A percentile compares a stretch with the other conserved stretches of the same genome.
Conservation (phyloP, 1,140 invertebrate genomes). For the Notospermus geniculatus region DNA sequence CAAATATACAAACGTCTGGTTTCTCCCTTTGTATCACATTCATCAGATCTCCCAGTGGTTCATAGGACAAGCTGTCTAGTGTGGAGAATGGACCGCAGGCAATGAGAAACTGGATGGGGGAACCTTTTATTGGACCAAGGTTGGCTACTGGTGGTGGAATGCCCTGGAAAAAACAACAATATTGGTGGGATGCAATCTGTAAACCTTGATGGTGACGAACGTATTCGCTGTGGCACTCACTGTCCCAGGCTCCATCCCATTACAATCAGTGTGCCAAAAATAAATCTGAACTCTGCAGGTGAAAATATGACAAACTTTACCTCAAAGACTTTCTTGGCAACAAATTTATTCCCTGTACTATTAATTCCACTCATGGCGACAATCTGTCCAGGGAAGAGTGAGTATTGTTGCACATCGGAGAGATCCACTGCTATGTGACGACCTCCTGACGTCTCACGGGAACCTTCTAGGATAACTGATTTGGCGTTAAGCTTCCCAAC, state of each 20-base stretch:
- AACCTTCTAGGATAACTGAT: conserved; percentile 70
- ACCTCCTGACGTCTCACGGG: conserved; percentile 54
- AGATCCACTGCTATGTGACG: conserved; percentile 62
- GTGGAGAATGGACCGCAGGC: conserved; percentile 81
- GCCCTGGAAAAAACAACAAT: conserved; percentile 27
- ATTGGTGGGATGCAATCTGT: too few relatives aligned
- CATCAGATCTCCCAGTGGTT: conserved; percentile 77
- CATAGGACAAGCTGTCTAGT: conserved; percentile 71
- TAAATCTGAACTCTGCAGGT: too few relatives aligned
- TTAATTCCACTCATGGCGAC: conserved; percentile 72
- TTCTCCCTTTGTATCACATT: conserved; percentile 66
- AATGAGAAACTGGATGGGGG: conserved; percentile 60
- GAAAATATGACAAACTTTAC: too few relatives aligned
- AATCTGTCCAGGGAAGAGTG: conserved; percentile 79
- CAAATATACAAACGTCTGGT: conserved; percentile 76
- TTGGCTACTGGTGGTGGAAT: conserved; percentile 24
- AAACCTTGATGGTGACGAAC: too few relatives aligned
- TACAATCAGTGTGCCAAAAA: too few relatives aligned
- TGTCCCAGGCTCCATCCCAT: too few relatives aligned
- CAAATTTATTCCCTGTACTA: conserved; percentile 66
- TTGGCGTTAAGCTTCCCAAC: conserved; percentile 69
- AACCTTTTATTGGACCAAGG: too few relatives aligned
- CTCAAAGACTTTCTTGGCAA: conserved; percentile 66
- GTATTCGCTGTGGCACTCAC: too few relatives aligned
- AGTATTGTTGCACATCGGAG: conserved; percentile 66